Evolutionary conservation across 2,888 invertebrate species (phyloP).

Genomic region (Unio pictorum): DNA sequence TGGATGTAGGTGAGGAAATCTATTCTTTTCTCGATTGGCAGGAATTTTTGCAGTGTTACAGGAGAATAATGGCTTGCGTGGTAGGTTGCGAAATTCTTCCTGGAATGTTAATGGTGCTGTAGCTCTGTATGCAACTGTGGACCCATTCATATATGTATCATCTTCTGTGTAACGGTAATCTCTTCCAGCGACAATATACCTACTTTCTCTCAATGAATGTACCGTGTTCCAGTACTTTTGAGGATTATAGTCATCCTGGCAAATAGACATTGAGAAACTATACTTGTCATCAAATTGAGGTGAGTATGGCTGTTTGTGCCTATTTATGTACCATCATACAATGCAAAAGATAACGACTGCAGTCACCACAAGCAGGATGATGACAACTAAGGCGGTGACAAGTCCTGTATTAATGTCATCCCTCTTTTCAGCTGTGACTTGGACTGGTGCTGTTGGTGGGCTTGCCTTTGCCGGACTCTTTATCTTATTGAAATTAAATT

Average conservation of each 20-base stretch:
- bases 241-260: conserved; percentile 48
- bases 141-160: conserved; percentile 27
- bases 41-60: conserved; percentile 46
- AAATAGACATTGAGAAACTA: conserved; percentile 25
- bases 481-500: conserved; percentile 77
- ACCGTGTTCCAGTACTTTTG: conserved; percentile 58
- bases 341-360: conserved; percentile 43
- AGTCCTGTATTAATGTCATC: conserved; percentile 22
- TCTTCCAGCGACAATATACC: conserved; percentile 52
- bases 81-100: conserved; percentile 66
- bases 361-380: conserved; percentile 45
- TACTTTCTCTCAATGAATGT: conserved; percentile 46
- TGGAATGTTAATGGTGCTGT: conserved; percentile 48
- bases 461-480: conserved; percentile 19
- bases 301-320: conserved; percentile 15
- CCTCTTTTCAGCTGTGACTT: neutral
- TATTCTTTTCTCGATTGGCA: conserved; percentile 59
- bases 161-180: conserved; percentile 40
- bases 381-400: conserved; percentile 45
- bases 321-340: conserved; percentile 41
- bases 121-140: conserved; percentile 7
- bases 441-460: neutral
- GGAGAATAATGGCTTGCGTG: conserved; percentile 45
- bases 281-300: conserved; percentile 37
- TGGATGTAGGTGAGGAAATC: conserved; percentile 67